Conservation (phyloP, 2,113 vertebrate species). For the Bos javanicus region DNA sequence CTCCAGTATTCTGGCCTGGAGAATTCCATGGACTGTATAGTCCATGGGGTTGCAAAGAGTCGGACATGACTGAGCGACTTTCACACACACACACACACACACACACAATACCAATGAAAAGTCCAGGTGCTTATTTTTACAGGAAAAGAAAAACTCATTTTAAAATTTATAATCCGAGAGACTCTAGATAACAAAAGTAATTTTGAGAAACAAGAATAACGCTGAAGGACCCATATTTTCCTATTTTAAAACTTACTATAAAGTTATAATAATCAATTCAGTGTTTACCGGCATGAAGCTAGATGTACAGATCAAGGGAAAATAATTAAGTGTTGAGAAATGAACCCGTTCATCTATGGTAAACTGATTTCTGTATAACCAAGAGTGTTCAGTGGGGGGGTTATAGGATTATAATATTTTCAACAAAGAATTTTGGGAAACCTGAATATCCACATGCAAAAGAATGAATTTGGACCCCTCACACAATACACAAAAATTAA, state of each 20-base stretch:
- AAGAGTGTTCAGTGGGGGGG: not conserved
- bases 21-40: not conserved
- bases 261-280: not conserved
- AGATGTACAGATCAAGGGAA: not conserved
- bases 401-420: not conserved
- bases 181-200: not conserved
- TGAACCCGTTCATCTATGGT: not conserved
- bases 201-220: not conserved
- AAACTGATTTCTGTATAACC: not conserved
- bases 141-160: not conserved
- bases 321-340: not conserved
- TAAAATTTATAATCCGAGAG: not conserved
- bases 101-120: not conserved
- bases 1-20: not conserved
- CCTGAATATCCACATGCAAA: not conserved
- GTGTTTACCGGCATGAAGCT: not conserved
- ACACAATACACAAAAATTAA: not conserved
- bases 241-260: not conserved
- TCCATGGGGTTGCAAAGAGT: not conserved
- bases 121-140: not conserved
- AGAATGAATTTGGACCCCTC: not conserved
- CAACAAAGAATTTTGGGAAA: not conserved
- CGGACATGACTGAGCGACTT: not conserved
- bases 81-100: not conserved
- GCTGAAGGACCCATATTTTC: not conserved